Evolutionary conservation across 1,140 invertebrate species (phyloP).

Genomic region (Bombyx mori): ASM3026992v2 NC_085125.1:3363501-3364000

Average conservation of each 20-base stretch:
- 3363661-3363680: slow-evolving; percentile 2
- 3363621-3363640: slow-evolving; percentile 2
- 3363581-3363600: not conserved
- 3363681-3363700: not conserved
- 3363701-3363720: not conserved
- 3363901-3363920: too few species aligned
- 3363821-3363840: too few species aligned
- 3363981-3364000: too few species aligned
- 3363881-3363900: too few species aligned
- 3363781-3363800: too few species aligned
- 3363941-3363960: too few species aligned
- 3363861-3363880: too few species aligned
- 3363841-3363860: too few species aligned
- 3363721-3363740: not conserved
- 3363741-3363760: not conserved
- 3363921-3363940: too few species aligned
- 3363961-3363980: too few species aligned
- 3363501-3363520: too few species aligned
- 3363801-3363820: not conserved
- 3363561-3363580: not conserved
- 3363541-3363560: not conserved
- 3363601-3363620: not conserved
- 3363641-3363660: slow-evolving; percentile 7
- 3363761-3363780: not conserved
- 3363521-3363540: too few species aligned